Evolutionary conservation across 2,888 invertebrate genomes (phyloP).

Genomic region (Plemyria rubiginata): DNA sequence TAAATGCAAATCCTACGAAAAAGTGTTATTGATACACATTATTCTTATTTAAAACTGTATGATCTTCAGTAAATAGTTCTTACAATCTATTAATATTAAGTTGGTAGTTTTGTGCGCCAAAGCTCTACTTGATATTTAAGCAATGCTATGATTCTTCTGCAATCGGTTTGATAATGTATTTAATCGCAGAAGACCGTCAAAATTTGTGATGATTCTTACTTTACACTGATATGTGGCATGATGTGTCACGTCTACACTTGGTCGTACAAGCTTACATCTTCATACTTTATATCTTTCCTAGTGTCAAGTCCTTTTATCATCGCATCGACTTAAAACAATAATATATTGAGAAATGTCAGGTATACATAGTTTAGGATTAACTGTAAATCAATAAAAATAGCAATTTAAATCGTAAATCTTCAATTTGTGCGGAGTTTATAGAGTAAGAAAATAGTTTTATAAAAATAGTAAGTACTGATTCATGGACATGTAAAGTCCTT

Average conservation of each 20-base stretch:
- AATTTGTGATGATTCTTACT: slow-evolving; percentile 58
- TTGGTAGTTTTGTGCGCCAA: slow-evolving; percentile 78
- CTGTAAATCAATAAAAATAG: slow-evolving; percentile 39
- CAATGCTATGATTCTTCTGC: slow-evolving; percentile 52
- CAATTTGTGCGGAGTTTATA: slow-evolving; percentile 40
- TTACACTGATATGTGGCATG: slow-evolving; percentile 80
- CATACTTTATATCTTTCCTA: slow-evolving; percentile 48
- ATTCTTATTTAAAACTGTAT: slow-evolving; percentile 78
- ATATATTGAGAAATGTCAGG: slow-evolving; percentile 20
- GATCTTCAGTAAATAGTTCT: slow-evolving; percentile 72
- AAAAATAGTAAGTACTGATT: slow-evolving; percentile 39
- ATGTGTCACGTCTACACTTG: slow-evolving; percentile 79
- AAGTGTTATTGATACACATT: slow-evolving; percentile 66
- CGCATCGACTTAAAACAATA: slow-evolving; percentile 40
- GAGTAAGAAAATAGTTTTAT: slow-evolving; percentile 33
- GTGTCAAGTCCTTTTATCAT: slow-evolving; percentile 47
- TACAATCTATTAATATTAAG: slow-evolving; percentile 71
- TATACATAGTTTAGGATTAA: slow-evolving; percentile 5
- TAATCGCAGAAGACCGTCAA: slow-evolving; percentile 54
- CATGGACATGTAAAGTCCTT: slow-evolving; percentile 14
- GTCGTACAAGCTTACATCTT: slow-evolving; percentile 62
- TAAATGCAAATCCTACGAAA: slow-evolving; percentile 81
- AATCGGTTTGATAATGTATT: slow-evolving; percentile 42
- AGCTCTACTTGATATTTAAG: slow-evolving; percentile 78
- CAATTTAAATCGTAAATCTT: slow-evolving; percentile 36